These are phyloP conservation scores for Cyclophora albipunctata DNA, from an alignment of 2,888 invertebrate genomes.

Conservation along the genomic window DNA sequence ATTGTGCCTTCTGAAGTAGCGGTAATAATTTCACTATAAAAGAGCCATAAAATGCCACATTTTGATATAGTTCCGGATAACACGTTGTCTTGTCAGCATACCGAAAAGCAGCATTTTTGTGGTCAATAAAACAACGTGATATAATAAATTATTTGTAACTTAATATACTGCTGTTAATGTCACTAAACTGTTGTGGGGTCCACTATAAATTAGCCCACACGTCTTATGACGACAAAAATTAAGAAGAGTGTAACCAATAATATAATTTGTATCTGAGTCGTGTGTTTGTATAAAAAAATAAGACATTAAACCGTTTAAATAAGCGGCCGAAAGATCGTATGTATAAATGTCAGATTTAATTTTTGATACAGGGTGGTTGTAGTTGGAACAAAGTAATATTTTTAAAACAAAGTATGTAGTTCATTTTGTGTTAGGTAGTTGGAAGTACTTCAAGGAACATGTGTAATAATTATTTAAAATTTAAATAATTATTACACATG, in stretches of 20 bases:
- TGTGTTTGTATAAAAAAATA: slow-evolving; percentile 64
- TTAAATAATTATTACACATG: too few relatives aligned
- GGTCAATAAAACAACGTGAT: too few relatives aligned
- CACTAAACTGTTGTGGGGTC: slow-evolving; percentile 30
- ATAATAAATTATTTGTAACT: slow-evolving; percentile 8
- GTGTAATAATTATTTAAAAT: too few relatives aligned
- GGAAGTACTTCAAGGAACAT: too few relatives aligned
- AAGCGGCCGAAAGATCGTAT: slow-evolving; percentile 53
- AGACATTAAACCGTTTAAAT: slow-evolving; percentile 62
- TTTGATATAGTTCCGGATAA: too few relatives aligned
- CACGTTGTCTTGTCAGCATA: too few relatives aligned
- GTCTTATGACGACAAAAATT: slow-evolving; percentile 11
- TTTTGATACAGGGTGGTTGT: slow-evolving; percentile 25
- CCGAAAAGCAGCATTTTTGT: too few relatives aligned
- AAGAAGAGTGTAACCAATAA: slow-evolving; percentile 55
- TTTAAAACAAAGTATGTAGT: background rate
- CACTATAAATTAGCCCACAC: slow-evolving; percentile 48
- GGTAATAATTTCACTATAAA: too few relatives aligned
- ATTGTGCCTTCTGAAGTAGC: too few relatives aligned
- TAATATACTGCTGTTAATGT: slow-evolving; percentile 46
- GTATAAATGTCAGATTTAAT: slow-evolving; percentile 66
- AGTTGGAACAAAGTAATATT: slow-evolving; percentile 22
- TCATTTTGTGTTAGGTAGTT: too few relatives aligned
- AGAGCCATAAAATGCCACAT: too few relatives aligned
- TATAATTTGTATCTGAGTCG: slow-evolving; percentile 60